These are phyloP conservation scores for Vombatus ursinus DNA, from an alignment of 2,113 vertebrate genomes.

Conservation along the genomic window DNA sequence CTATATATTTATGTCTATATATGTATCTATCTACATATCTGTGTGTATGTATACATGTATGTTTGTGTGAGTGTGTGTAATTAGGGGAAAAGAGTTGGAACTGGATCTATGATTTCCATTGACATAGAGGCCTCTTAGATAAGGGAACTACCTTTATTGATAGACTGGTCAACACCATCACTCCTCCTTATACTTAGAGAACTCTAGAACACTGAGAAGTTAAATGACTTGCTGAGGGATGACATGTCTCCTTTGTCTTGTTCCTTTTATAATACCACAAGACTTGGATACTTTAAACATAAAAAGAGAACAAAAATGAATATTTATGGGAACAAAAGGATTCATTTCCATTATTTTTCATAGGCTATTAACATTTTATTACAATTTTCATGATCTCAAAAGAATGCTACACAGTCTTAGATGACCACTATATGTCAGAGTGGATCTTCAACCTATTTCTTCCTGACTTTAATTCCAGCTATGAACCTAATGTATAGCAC, in stretches of 20 bases:
- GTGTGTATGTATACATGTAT: no score
- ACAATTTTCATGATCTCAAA: neutral
- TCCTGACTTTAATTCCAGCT: neutral
- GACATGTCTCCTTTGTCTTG: no score
- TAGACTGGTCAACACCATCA: neutral
- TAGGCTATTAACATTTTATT: neutral
- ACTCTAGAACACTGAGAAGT: neutral
- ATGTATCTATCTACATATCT: no score
- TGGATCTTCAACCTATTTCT: neutral
- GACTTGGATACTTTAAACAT: no score
- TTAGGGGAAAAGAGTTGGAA: neutral
- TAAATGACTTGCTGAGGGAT: no score
- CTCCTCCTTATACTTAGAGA: neutral
- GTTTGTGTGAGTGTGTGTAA: no score
- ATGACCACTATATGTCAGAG: neutral
- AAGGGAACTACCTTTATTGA: neutral
- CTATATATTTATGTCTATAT: no score
- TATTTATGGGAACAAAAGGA: no score
- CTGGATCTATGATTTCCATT: neutral
- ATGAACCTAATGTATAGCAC: neutral
- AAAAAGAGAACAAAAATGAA: no score
- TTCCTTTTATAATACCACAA: no score
- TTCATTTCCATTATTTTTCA: no score
- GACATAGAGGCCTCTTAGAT: neutral
- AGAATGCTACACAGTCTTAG: neutral